Percentiles rank a stretch among this genome's conserved stretches.
phyloP scores from a whole-genome alignment of 2,797 vertebrate genomes.

The Lates japonicus region DNA sequence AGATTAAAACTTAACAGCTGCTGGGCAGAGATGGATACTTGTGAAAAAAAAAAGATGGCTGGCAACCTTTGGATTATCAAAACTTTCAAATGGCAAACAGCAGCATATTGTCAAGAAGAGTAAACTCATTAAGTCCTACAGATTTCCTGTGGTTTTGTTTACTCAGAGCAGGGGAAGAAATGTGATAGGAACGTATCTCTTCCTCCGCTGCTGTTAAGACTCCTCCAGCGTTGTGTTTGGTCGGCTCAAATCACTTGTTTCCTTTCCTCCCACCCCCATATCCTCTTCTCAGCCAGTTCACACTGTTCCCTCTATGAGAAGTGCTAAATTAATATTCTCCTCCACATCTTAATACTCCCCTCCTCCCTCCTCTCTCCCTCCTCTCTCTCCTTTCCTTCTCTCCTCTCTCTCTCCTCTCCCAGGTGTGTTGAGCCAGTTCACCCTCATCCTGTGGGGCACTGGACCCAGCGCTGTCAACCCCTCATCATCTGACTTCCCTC shows the following conservation, averaged over 20 bases:
- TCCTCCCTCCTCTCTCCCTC: background rate
- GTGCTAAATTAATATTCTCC: slow-evolving; percentile 54
- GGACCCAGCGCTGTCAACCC: slow-evolving; percentile 86
- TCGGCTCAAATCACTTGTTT: slow-evolving; percentile 41
- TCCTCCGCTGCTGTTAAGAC: slow-evolving; percentile 48
- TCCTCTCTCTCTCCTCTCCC: slow-evolving; percentile 8
- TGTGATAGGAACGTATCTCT: slow-evolving; percentile 27
- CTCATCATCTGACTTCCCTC: slow-evolving; percentile 83
- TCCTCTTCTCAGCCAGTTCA: slow-evolving; percentile 48
- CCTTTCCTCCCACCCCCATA: slow-evolving; percentile 48
- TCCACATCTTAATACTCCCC: slow-evolving; percentile 1
- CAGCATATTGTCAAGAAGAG: slow-evolving; percentile 20
- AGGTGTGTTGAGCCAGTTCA: slow-evolving; percentile 96
- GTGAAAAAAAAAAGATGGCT: slow-evolving; percentile 14
- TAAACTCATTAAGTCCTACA: slow-evolving; percentile 17
- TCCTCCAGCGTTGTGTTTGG: slow-evolving; percentile 50
- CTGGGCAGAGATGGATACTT: background rate
- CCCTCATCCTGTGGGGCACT: slow-evolving; percentile 93
- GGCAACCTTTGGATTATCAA: slow-evolving; percentile 37
- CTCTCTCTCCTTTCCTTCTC: slow-evolving; percentile 3
- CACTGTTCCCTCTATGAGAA: slow-evolving; percentile 44
- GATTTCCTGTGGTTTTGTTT: slow-evolving; percentile 44
- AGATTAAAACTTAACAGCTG: slow-evolving; percentile 35
- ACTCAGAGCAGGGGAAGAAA: slow-evolving; percentile 34
- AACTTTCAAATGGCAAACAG: slow-evolving; percentile 10